A percentile compares a stretch with the other conserved stretches of the same genome.
Conservation (phyloP, 2,888 invertebrate genomes). For the Oscheius sp. region DNA sequence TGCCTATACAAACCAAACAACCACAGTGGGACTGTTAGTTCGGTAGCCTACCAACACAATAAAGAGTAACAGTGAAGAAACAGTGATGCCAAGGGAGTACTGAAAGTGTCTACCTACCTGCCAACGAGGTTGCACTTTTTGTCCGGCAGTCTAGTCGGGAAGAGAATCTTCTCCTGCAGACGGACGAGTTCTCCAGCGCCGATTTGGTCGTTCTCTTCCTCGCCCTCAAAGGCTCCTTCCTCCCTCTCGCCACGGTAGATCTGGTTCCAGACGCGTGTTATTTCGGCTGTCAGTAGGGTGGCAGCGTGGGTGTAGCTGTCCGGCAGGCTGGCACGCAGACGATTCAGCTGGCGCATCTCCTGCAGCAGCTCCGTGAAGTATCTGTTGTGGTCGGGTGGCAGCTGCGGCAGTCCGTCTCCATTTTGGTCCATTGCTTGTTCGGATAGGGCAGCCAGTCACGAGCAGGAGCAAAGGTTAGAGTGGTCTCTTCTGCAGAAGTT, state of each 20-base stretch:
- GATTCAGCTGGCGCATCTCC: conserved; percentile 21
- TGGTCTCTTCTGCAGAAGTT: too few relatives aligned
- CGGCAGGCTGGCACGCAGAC: background rate
- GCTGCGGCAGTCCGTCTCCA: conserved; percentile 1
- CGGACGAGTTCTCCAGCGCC: background rate
- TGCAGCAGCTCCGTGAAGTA: conserved; percentile 8
- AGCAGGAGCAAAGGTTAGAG: conserved; percentile 1
- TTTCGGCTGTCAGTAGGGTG: conserved; percentile 11
- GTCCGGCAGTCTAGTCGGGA: conserved; percentile 1
- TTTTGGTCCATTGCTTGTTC: conserved; percentile 18
- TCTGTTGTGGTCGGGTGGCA: background rate
- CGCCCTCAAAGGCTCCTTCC: background rate
- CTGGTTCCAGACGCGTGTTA: conserved; percentile 13
- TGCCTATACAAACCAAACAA: too few relatives aligned
- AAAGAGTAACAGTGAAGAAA: too few relatives aligned
- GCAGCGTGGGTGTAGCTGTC: background rate
- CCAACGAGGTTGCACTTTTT: conserved; percentile 9
- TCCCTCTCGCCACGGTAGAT: background rate
- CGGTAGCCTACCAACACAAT: too few relatives aligned
- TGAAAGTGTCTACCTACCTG: too few relatives aligned
- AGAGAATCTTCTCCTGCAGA: conserved; percentile 13
- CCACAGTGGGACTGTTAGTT: too few relatives aligned
- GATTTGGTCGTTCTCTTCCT: background rate
- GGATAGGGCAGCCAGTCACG: background rate
- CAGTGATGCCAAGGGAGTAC: too few relatives aligned